Evolutionary conservation across 2,888 invertebrate species (phyloP).

Genomic region (Erebia palarica): DNA sequence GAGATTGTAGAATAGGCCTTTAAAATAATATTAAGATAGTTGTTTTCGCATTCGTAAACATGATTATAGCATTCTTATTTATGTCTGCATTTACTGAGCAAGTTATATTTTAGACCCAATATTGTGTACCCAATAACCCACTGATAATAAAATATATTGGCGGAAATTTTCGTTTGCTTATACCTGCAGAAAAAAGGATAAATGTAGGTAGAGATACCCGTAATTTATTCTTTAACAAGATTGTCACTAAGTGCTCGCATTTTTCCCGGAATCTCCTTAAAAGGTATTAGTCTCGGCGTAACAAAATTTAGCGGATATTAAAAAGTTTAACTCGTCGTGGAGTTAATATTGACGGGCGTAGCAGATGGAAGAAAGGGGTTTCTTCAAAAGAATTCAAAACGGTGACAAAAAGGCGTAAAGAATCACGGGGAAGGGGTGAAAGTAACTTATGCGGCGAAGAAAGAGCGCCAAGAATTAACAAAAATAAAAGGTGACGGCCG

Average conservation of each 20-base stretch:
- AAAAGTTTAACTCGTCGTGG: constrained; percentile 78
- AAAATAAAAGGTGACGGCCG: constrained; percentile 82
- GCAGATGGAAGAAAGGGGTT: constrained; percentile 79
- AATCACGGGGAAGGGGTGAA: constrained; percentile 74
- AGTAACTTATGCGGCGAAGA: constrained; percentile 82
- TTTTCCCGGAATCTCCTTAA: constrained; percentile 57
- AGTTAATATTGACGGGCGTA: constrained; percentile 83
- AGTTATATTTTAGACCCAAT: no score
- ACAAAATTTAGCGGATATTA: constrained; percentile 82
- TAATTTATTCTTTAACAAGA: constrained; percentile 38
- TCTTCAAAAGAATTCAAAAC: constrained; percentile 80
- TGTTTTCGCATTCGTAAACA: neutral
- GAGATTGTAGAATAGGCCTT: neutral
- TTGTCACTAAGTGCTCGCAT: constrained; percentile 47
- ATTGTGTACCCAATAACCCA: no score
- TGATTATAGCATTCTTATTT: neutral
- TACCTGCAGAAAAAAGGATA: neutral
- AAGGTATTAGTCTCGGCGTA: constrained; percentile 72
- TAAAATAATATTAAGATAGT: neutral
- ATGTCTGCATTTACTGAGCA: neutral
- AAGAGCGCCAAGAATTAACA: constrained; percentile 78
- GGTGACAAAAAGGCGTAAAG: constrained; percentile 82
- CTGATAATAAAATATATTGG: no score
- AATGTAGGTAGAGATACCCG: neutral
- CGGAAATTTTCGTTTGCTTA: neutral